Base-by-base conservation (phyloP, 2,888 invertebrate genomes). In the Pantelozetes paolii region DNA sequence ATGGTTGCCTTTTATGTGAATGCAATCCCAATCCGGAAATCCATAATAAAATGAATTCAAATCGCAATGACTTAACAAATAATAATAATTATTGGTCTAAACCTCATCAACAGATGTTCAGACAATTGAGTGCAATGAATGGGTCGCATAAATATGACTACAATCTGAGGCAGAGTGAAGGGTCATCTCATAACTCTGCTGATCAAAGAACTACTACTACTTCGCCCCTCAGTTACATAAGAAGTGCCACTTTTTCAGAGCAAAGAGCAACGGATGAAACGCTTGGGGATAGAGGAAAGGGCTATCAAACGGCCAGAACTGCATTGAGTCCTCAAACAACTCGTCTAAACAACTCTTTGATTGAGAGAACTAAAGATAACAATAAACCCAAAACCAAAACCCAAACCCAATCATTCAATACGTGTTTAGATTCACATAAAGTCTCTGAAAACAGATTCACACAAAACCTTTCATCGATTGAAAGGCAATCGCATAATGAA, bases 21-120 rank as follows among this genome's bases (percentile, higher is more conserved):
- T n/a, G n/a, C n/a, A n/a, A n/a, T n/a, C n/a, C n/a, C 8, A n/a
- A 50, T 36, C 5, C 36, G n/a, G 50, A 50, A 20, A 45, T 15
- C 13, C 13, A 45, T 8, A 15, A 50, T 3, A 50, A n/a, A 50
- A 50, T 50, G 18, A 26, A 30, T n/a, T 15, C 64, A 36, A 62
- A 64, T n/a, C 13, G 64, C 1, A 9, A n/a, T n/a, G 15, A 64
- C 64, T 64, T 20, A 2, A 26, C 32, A 30, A 62, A 28, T 64
- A 32, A 64, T 64, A 36, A 30, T 36, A 64, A 64, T 64, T 64
- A 64, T 36, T 64, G 64, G 64, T 36, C 64, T 62, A 64, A 64
- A 36, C 30, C 64, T 64, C 32, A 64, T 64, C n/a, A 64, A n/a
- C 64, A 64, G 30, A 36, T 32, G 13, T 36, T 28, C 64, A 64